Evolutionary conservation across 2,797 vertebrate species (phyloP), one percentile per base, ranked within the genome.

Genomic region (Cygnus olor): DNA sequence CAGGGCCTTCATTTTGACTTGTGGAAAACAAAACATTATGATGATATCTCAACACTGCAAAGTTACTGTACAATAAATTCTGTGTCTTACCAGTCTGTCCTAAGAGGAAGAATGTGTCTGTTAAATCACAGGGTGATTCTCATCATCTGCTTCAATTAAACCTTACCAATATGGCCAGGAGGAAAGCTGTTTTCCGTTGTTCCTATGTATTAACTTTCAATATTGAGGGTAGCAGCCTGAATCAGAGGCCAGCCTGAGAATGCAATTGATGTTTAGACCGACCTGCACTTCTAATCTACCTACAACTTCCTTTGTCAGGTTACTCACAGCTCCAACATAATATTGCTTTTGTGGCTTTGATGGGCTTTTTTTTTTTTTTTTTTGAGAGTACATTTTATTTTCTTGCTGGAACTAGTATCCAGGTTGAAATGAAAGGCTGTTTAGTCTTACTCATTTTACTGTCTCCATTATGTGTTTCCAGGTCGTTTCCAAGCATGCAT

Each of bases 401-500:
- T 79, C 64, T 81, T 58, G 51, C 51, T 77, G 70, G 21, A 83
- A 57, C 81, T 14, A 38, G 40, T 61, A 60, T 38, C 51, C 38
- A 56, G 53, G 14, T 49, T 86, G 60, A 88, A 93, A 73, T 11
- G 36, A 47, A 71, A 87, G 27, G 42, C 38, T 72, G 8, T 71
- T 22, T 25, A 19, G 42, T 21, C 22, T 54, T 69, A 30, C 51
- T 63, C 2, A 1, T 91, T 76, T 58, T 51, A n/a, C 38, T 86
- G 32, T 47, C 22, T 47, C 8, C 25, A 6, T 2, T 51, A 74
- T 5, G 3, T 11, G 25, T n/a, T 8, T 42, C 64, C 64, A 38
- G 49, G 32, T 76, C 0, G 11, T 78, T 88, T 69, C 51, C 68
- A 73, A 53, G 80, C 1, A 0, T 25, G 45, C 0, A 0, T 63